These are phyloP conservation scores for Macropodus opercularis DNA, from an alignment of 2,797 vertebrate genomes.

Conservation along the genomic window DNA sequence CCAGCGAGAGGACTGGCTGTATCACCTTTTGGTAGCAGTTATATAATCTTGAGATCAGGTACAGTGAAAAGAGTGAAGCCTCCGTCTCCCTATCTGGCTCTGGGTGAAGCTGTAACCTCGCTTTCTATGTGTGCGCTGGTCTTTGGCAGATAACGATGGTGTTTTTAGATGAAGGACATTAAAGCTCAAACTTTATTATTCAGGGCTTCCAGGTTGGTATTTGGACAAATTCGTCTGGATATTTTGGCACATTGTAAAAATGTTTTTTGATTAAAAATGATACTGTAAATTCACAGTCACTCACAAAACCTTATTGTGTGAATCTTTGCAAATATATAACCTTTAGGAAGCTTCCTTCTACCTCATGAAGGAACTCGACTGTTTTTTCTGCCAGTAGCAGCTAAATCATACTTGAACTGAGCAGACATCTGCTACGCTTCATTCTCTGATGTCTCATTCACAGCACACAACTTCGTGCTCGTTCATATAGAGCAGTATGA, in stretches of 20 bases:
- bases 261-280: no score
- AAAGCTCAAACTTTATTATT: neutral
- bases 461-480: neutral
- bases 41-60: slow-evolving; percentile 23
- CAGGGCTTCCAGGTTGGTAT: neutral
- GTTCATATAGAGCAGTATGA: neutral
- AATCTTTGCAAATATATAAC: no score
- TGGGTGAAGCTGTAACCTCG: neutral
- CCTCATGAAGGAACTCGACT: no score
- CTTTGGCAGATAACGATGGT: slow-evolving; percentile 5
- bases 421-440: neutral
- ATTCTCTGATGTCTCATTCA: neutral
- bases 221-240: neutral
- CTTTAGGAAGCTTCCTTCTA: no score
- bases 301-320: no score
- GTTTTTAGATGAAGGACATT: slow-evolving; percentile 1
- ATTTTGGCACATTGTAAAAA: no score
- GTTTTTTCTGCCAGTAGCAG: neutral
- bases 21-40: slow-evolving; percentile 20
- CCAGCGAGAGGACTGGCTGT: neutral
- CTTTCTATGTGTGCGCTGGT: slow-evolving; percentile 6
- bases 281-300: no score
- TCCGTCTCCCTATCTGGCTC: slow-evolving; percentile 3
- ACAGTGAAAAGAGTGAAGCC: slow-evolving; percentile 1
- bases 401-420: neutral